These are phyloP conservation scores for Spinibarbus caldwelli DNA, from an alignment of 2,797 vertebrate genomes.

Conservation along the genomic window DNA sequence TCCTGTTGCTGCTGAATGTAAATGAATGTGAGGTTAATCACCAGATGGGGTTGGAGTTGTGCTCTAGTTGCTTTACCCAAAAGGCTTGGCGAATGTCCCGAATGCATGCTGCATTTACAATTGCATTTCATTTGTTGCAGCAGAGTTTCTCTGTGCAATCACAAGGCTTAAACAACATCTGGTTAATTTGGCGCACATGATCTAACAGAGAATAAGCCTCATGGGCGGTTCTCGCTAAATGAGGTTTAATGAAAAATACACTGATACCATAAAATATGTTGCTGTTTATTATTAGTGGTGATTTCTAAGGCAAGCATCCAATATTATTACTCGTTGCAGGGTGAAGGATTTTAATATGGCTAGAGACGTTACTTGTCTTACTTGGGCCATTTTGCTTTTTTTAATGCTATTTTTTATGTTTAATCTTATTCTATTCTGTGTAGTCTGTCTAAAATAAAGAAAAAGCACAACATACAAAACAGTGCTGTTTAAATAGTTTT, in stretches of 20 bases:
- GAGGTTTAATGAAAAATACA: slow-evolving; percentile 15
- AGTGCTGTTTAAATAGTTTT: background rate
- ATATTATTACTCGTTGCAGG: background rate
- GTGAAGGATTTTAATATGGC: background rate
- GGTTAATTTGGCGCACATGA: background rate
- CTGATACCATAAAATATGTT: background rate
- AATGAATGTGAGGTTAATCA: slow-evolving; percentile 40
- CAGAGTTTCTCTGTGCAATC: slow-evolving; percentile 13
- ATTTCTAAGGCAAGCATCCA: background rate
- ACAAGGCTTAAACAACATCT: slow-evolving; percentile 21
- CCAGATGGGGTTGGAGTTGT: background rate
- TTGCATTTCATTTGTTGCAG: slow-evolving; percentile 21
- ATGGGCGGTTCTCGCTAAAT: background rate
- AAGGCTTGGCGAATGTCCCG: slow-evolving; percentile 31
- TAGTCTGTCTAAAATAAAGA: background rate
- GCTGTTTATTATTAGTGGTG: background rate
- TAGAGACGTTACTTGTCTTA: background rate
- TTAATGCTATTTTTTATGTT: no score
- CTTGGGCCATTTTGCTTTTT: no score
- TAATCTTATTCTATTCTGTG: no score
- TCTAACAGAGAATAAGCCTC: slow-evolving; percentile 1
- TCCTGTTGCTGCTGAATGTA: slow-evolving; percentile 22
- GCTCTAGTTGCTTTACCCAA: slow-evolving; percentile 9
- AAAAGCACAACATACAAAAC: background rate
- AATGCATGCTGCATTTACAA: slow-evolving; percentile 39